Evolutionary conservation across 2,888 invertebrate species (phyloP), one percentile per base, ranked within the genome.

Genomic region (Ormyrus pomaceus): DNA sequence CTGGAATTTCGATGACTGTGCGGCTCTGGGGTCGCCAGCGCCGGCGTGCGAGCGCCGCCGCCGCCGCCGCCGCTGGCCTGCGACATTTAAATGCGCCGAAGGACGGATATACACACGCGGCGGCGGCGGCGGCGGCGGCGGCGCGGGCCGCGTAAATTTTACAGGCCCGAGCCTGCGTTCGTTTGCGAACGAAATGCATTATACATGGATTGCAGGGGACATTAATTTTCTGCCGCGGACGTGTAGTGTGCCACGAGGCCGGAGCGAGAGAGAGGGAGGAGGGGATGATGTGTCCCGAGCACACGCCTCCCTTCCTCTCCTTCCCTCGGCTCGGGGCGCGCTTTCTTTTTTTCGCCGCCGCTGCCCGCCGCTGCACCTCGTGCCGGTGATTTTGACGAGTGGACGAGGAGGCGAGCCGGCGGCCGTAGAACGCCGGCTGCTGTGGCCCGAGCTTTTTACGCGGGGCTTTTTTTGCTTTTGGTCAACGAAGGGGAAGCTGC

Each of bases 131-230:
- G 46, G 51, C 48, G 6, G 19, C 56, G 48, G 4, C 10, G 2
- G 68, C 3, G 46, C 7, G 9, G 4, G 56, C 62, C 82, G 87
- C 88, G 89, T 89, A 89, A 89, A 90, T 89, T 90, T 90, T 89
- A 89, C 88, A 89, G 88, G 75, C 64, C n/a, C 58, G 46, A 9
- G 13, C 66, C 86, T 89, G 88, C 89, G 88, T 89, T 89, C 89
- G 87, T 90, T 90, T 88, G 89, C 87, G 83, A 84, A 83, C 80
- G 82, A 82, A 82, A 84, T 90, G 90, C 90, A 90, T 90, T 90
- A 90, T 90, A 90, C 90, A 90, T 90, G 89, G 89, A 90, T 90
- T 90, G 89, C 89, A 89, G 90, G 90, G 89, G 91, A 90, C 89
- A 90, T 90, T 90, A 89, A 90, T 90, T 89, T 90, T 89, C 89